Conservation (phyloP, 2,888 invertebrate genomes). For the Scrobipalpa atriplicella region DNA sequence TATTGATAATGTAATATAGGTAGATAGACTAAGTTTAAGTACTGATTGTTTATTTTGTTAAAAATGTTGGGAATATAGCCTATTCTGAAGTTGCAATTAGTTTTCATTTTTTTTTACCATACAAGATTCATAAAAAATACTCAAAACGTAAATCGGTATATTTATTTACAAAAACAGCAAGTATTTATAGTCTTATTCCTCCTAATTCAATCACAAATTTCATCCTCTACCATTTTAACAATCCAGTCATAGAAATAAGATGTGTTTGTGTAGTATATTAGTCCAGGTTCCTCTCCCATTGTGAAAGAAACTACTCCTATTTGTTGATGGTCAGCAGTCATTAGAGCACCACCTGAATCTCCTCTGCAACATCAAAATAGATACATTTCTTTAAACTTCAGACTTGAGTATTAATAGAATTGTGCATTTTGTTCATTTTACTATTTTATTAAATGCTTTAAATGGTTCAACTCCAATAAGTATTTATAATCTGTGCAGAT, state of each 20-base stretch:
- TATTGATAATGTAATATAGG: conserved; percentile 21
- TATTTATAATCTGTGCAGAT: too few species aligned
- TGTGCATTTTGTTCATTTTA: too few species aligned
- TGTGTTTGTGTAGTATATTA: conserved; percentile 10
- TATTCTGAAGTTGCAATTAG: background rate
- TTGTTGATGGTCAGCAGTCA: background rate
- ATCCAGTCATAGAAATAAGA: conserved; percentile 12
- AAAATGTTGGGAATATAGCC: conserved; percentile 12
- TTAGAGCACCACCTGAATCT: conserved; percentile 3
- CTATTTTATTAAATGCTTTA: too few species aligned
- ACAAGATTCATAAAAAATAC: background rate
- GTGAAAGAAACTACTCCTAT: conserved; percentile 15
- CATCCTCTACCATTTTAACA: background rate
- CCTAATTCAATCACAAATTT: background rate
- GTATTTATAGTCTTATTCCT: background rate
- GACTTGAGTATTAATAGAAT: too few species aligned
- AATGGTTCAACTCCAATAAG: too few species aligned
- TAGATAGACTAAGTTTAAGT: conserved; percentile 26
- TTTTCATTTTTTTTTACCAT: background rate
- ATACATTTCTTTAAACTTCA: background rate
- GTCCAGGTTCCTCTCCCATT: background rate
- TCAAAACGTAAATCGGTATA: too few species aligned
- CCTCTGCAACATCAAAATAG: conserved; percentile 10
- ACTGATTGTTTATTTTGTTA: conserved; percentile 26
- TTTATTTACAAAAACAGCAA: too few species aligned